phyloP scores from a whole-genome alignment of 2,113 vertebrate genomes.

The Apistogramma diplotaenia region DNA sequence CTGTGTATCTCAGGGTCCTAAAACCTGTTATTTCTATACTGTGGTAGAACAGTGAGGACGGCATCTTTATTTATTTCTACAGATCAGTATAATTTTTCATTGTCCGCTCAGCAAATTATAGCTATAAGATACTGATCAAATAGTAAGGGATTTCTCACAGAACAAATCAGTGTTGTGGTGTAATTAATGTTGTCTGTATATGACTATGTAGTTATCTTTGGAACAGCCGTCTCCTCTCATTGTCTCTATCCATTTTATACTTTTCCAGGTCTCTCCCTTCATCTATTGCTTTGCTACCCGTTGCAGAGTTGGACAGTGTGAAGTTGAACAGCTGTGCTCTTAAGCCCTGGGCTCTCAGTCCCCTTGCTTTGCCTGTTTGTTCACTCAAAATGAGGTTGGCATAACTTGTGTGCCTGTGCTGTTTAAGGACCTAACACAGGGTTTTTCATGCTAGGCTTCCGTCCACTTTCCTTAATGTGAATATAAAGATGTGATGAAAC shows the following conservation, averaged over 20 bases:
- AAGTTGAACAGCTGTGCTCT: slow-evolving; percentile 58
- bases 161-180: background rate
- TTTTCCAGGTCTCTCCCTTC: slow-evolving; percentile 25
- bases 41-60: background rate
- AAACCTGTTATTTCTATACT: background rate
- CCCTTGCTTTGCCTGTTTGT: slow-evolving; percentile 19
- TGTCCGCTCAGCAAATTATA: background rate
- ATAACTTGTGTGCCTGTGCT: background rate
- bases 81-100: background rate
- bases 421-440: slow-evolving; percentile 12
- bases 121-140: background rate
- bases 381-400: slow-evolving; percentile 44
- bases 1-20: slow-evolving; percentile 15
- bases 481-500: background rate
- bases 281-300: background rate
- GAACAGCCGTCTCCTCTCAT: background rate
- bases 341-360: slow-evolving; percentile 25
- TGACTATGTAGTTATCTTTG: background rate
- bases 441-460: background rate
- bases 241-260: background rate
- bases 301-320: slow-evolving; percentile 20
- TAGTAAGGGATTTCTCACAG: background rate
- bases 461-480: background rate
- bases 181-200: background rate
- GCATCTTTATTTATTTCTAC: background rate